Conservation (phyloP, 2,888 invertebrate species). For the Catotricha subobsoleta region DNA sequence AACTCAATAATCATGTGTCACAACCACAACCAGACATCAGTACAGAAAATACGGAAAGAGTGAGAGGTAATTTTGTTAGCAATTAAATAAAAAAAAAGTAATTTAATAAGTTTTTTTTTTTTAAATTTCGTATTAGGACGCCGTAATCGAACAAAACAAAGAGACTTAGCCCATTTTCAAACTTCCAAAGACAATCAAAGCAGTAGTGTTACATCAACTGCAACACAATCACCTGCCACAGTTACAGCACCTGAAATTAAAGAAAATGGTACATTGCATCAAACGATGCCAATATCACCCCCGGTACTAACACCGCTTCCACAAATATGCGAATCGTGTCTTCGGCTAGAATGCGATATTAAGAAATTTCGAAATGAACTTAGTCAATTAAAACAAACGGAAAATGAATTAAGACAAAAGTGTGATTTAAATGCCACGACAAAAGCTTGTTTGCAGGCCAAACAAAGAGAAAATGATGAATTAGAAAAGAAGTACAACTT, state of each 20-base stretch:
- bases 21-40: no score
- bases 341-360: conserved; percentile 27
- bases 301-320: conserved; percentile 7
- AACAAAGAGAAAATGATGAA: conserved; percentile 56
- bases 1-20: no score
- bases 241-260: neutral
- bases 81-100: no score
- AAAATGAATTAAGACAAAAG: conserved; percentile 29
- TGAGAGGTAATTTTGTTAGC: no score
- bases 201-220: neutral
- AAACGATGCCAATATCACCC: neutral
- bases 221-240: conserved; percentile 6
- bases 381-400: conserved; percentile 29
- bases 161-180: conserved; percentile 13
- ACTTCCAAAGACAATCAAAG: conserved; percentile 28
- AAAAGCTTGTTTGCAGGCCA: conserved; percentile 65
- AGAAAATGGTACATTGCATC: no score
- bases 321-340: conserved; percentile 23
- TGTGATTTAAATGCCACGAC: conserved; percentile 39
- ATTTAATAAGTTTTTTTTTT: no score
- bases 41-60: conserved; percentile 1
- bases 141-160: conserved; percentile 26
- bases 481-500: conserved; percentile 54
- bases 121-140: conserved; percentile 20
- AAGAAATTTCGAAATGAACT: conserved; percentile 28